phyloP scores from a whole-genome alignment of 1,140 invertebrate species.

The Euwallacea similis region DNA sequence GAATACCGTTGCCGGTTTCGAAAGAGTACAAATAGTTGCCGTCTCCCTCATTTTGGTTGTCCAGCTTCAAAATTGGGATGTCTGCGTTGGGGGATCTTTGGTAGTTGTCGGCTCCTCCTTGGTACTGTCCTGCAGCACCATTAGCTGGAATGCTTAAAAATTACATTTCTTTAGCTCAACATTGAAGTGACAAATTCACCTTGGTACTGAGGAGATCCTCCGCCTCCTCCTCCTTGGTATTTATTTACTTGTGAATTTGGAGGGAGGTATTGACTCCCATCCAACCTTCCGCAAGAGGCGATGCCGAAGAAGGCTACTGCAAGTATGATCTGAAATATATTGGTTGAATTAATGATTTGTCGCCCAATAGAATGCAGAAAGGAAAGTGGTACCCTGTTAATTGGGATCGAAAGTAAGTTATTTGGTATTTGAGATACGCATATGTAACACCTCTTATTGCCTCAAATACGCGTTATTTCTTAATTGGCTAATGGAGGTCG shows the following conservation, averaged over 20 bases:
- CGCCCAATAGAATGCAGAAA: no score
- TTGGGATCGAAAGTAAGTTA: no score
- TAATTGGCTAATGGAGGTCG: no score
- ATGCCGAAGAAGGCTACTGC: conserved; percentile 37
- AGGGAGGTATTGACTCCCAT: conserved; percentile 55
- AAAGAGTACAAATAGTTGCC: conserved; percentile 59
- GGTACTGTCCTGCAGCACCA: conserved; percentile 14
- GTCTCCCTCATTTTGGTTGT: conserved; percentile 40
- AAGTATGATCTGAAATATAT: conserved; percentile 28
- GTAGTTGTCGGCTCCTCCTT: conserved; percentile 24
- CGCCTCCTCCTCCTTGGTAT: conserved; percentile 9
- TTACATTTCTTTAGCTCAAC: neutral
- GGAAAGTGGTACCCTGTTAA: no score
- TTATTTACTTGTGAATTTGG: conserved; percentile 58
- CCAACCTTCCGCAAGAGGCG: conserved; percentile 54
- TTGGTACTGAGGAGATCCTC: conserved; percentile 12
- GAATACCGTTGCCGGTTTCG: conserved; percentile 64
- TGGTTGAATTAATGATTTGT: neutral
- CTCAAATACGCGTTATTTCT: no score
- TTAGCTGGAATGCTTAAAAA: neutral
- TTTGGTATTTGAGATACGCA: no score
- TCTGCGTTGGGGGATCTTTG: conserved; percentile 40
- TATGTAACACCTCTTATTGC: no score
- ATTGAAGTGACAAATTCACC: neutral
- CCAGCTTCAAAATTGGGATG: conserved; percentile 54